Conservation (phyloP, 2,797 vertebrate species). For the Xenentodon cancila region DNA sequence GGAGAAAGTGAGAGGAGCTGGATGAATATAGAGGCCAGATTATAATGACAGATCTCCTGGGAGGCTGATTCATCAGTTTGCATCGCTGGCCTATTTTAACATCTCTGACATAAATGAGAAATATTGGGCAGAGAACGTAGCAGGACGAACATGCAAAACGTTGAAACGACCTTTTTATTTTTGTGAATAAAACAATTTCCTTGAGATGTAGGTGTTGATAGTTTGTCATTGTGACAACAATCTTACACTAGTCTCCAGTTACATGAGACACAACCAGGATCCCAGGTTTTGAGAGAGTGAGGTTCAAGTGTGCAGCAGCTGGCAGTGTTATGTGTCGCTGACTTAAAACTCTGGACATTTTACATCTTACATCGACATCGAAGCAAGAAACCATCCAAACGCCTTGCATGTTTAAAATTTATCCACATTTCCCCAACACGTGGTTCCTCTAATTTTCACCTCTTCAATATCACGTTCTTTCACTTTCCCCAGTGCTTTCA, state of each 20-base stretch:
- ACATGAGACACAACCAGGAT: no score
- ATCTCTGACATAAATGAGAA: constrained; percentile 21
- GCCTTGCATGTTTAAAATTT: no score
- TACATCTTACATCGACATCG: no score
- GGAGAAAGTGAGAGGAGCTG: constrained; percentile 12
- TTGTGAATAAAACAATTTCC: no score
- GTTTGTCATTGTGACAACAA: no score
- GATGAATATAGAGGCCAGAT: constrained; percentile 44
- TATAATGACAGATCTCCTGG: constrained; percentile 32
- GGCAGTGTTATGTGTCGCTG: neutral
- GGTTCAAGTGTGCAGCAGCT: neutral
- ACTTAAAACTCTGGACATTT: no score
- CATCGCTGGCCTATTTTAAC: constrained; percentile 37
- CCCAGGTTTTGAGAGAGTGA: neutral
- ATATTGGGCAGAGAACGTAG: neutral
- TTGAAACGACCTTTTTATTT: no score
- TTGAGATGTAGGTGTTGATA: no score
- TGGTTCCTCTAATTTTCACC: neutral
- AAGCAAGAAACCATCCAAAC: no score
- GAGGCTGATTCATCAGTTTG: constrained; percentile 49
- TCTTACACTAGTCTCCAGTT: neutral
- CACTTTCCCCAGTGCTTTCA: constrained; percentile 13
- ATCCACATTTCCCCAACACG: constrained; percentile 10
- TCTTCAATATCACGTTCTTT: constrained; percentile 15
- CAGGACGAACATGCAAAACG: neutral